A percentile compares a stretch with the other conserved stretches of the same genome.
Evolutionary conservation across 2,888 invertebrate species (phyloP).

Genomic region (Ophonus ardosiacus): DNA sequence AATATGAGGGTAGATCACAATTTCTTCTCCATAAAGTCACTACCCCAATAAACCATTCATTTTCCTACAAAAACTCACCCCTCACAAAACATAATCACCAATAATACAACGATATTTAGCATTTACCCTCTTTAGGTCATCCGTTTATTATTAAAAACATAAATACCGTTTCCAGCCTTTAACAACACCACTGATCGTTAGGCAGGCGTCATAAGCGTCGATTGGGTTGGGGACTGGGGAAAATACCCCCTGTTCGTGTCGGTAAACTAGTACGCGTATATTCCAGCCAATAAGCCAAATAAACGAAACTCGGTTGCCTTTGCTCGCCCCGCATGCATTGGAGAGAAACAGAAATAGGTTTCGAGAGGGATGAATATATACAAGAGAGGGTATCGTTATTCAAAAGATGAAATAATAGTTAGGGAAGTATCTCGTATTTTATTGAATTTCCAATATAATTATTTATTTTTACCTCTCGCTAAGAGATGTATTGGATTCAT

Average conservation of each 20-base stretch:
- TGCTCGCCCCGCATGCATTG: not conserved
- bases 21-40: no score
- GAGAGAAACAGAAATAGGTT: not conserved
- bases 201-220: constrained; percentile 11
- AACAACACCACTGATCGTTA: constrained; percentile 28
- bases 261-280: constrained; percentile 45
- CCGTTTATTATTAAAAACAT: constrained; percentile 10
- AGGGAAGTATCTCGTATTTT: no score
- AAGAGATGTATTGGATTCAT: no score
- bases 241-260: constrained; percentile 10
- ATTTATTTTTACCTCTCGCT: no score
- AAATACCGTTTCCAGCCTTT: constrained; percentile 2
- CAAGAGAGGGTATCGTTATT: no score
- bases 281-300: constrained; percentile 48
- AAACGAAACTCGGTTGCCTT: constrained; percentile 29
- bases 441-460: no score
- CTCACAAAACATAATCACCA: not conserved
- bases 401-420: no score
- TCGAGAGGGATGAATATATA: no score
- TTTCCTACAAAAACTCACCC: not conserved
- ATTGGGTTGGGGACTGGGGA: not conserved
- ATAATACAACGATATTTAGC: constrained; percentile 8
- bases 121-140: not conserved
- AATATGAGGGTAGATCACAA: no score
- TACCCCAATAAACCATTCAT: not conserved